These are phyloP conservation scores for Gonioctena quinquepunctata DNA, from an alignment of 1,140 invertebrate species.

Conservation along the genomic window DNA sequence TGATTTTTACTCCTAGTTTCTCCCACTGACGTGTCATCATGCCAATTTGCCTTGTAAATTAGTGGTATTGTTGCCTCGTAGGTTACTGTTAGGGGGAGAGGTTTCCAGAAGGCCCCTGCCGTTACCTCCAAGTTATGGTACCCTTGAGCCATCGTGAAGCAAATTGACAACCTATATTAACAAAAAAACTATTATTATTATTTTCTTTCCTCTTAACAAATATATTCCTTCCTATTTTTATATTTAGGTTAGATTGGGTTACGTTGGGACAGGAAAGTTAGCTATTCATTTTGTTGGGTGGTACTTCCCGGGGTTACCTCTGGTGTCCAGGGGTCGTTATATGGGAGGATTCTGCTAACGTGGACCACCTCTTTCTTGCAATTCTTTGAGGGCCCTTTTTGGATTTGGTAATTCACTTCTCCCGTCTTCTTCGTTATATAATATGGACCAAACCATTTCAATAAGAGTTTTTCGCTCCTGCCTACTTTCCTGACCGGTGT, in stretches of 20 bases:
- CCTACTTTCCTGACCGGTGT: constrained; percentile 27
- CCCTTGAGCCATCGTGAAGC: too few relatives aligned
- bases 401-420: constrained; percentile 20
- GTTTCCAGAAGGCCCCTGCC: constrained; percentile 22
- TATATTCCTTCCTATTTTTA: too few relatives aligned
- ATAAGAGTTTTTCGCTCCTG: constrained; percentile 26
- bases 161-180: too few relatives aligned
- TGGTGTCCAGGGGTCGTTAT: constrained; percentile 25
- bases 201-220: too few relatives aligned
- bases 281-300: too few relatives aligned
- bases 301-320: too few relatives aligned
- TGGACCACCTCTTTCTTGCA: constrained; percentile 17
- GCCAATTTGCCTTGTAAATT: not conserved
- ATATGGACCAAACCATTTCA: constrained; percentile 28
- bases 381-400: constrained; percentile 15
- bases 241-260: too few relatives aligned
- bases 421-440: constrained; percentile 13
- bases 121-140: constrained; percentile 6
- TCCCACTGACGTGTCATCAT: too few relatives aligned
- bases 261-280: too few relatives aligned
- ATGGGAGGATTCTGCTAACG: constrained; percentile 18
- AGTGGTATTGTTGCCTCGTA: constrained; percentile 22
- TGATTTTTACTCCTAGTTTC: not conserved
- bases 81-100: constrained; percentile 2
- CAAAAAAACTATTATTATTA: too few relatives aligned